Conservation (phyloP, 2,113 vertebrate genomes). For the Hippocampus mohnikei region DNA sequence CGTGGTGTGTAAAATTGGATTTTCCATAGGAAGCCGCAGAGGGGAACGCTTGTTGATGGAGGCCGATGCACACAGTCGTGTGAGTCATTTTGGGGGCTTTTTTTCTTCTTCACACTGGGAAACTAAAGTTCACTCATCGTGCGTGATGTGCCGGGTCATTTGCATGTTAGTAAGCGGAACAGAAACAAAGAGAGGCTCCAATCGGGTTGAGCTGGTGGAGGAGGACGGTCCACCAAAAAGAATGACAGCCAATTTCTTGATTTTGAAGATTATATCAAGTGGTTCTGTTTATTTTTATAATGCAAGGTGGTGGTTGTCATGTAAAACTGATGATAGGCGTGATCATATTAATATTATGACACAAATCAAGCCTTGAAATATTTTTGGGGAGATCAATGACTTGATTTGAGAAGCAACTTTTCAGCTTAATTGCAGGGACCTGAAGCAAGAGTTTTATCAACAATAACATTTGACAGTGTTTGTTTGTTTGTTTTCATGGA, state of each 20-base stretch:
- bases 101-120: slow-evolving; percentile 37
- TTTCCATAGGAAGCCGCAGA: slow-evolving; percentile 67
- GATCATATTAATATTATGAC: too few species aligned
- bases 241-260: background rate
- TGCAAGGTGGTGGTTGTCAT: too few species aligned
- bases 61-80: slow-evolving; percentile 57
- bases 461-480: too few species aligned
- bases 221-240: background rate
- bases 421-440: too few species aligned
- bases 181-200: background rate
- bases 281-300: too few species aligned
- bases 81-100: slow-evolving; percentile 42
- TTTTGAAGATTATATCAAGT: background rate
- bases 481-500: too few species aligned
- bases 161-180: slow-evolving; percentile 27
- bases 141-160: slow-evolving; percentile 20
- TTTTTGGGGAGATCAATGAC: too few species aligned
- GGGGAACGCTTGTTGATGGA: slow-evolving; percentile 72
- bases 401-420: too few species aligned
- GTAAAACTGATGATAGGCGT: too few species aligned
- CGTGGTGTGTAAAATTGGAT: slow-evolving; percentile 78
- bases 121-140: slow-evolving; percentile 37
- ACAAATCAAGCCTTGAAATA: too few species aligned
- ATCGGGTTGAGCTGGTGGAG: background rate
- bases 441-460: too few species aligned